These are phyloP conservation scores for Hypotaenidia okinawae DNA, from an alignment of 2,797 vertebrate species.

Conservation along the genomic window DNA sequence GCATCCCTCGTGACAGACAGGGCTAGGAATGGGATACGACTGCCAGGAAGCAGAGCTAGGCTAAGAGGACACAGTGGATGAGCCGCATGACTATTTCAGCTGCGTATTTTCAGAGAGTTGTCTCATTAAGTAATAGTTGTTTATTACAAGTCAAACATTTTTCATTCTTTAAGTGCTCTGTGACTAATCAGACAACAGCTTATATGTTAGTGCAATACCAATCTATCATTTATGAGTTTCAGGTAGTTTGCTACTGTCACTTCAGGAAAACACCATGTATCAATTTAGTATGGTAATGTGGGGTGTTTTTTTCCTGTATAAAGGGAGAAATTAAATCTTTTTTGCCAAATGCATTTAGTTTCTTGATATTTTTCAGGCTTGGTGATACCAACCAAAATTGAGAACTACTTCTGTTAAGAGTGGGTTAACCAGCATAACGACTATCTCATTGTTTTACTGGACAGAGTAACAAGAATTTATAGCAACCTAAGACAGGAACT, in stretches of 20 bases:
- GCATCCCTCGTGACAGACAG: neutral
- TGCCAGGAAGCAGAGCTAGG: neutral
- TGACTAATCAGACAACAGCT: neutral
- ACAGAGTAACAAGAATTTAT: neutral
- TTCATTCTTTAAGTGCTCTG: neutral
- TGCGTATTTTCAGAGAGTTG: neutral
- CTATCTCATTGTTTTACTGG: neutral
- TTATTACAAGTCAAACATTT: neutral
- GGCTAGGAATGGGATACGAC: neutral
- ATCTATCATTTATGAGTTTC: neutral
- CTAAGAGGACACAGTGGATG: neutral
- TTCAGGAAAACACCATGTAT: neutral
- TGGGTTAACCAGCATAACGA: neutral
- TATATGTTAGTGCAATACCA: neutral
- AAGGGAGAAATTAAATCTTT: neutral
- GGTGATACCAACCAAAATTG: neutral
- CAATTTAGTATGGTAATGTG: accelerated
- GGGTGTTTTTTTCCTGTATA: neutral
- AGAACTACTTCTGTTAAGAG: neutral
- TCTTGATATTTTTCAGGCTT: neutral
- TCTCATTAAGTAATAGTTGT: neutral
- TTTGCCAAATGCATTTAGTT: neutral
- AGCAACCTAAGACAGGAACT: neutral
- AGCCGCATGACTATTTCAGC: neutral
- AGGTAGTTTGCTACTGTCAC: neutral